These are phyloP conservation scores for Drosophila atripex DNA, from an alignment of 2,888 invertebrate species.

Conservation along the genomic window DNA sequence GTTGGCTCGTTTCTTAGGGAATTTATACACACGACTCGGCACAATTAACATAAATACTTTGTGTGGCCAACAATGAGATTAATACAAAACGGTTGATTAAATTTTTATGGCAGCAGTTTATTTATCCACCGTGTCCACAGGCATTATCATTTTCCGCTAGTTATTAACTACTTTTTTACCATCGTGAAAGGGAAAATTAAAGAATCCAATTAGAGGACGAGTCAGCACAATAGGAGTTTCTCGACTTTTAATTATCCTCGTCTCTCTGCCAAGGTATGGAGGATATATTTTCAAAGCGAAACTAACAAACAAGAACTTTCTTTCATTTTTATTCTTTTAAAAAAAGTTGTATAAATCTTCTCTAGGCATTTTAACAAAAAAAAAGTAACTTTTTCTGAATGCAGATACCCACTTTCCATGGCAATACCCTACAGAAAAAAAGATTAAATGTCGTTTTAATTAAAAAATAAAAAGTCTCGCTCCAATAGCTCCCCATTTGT, in stretches of 20 bases:
- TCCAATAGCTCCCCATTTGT: conserved; percentile 39
- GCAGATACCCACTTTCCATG: not conserved
- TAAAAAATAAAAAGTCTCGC: conserved; percentile 31
- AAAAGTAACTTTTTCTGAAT: not conserved
- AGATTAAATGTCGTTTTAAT: conserved; percentile 34
- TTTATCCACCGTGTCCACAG: conserved; percentile 45
- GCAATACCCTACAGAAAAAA: not conserved
- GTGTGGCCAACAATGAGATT: conserved; percentile 26
- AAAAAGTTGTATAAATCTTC: not conserved
- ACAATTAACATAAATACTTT: conserved; percentile 23
- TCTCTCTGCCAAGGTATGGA: not conserved
- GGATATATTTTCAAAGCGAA: conserved; percentile 4
- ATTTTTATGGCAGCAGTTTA: conserved; percentile 41
- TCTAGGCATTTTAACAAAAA: conserved; percentile 1
- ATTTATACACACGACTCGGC: conserved; percentile 24
- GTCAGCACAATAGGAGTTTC: conserved; percentile 29
- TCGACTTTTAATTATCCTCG: conserved; percentile 35
- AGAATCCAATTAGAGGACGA: conserved; percentile 13
- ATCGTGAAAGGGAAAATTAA: not conserved
- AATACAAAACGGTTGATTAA: conserved; percentile 49
- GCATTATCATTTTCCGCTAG: conserved; percentile 30
- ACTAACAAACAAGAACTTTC: not conserved
- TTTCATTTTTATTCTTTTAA: not conserved
- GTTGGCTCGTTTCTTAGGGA: conserved; percentile 25
- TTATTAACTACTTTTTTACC: conserved; percentile 26